phyloP scores from a whole-genome alignment of 2,113 vertebrate species.

The Corythoichthys haematopterus region DNA sequence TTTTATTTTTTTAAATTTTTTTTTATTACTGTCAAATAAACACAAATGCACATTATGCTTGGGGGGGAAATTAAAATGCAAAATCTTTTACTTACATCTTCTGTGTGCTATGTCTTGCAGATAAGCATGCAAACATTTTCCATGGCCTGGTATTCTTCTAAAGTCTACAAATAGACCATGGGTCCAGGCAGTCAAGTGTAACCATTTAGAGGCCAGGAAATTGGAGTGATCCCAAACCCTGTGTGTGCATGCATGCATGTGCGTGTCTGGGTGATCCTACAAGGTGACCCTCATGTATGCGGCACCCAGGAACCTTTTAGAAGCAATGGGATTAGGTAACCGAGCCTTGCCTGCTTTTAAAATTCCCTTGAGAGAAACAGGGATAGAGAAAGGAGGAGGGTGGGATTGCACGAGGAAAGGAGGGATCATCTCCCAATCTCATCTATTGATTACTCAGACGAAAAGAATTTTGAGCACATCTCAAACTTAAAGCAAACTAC shows the following conservation, averaged over 20 bases:
- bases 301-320: conserved; percentile 42
- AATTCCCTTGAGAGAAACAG: conserved; percentile 37
- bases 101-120: conserved; percentile 2
- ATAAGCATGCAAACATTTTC: conserved; percentile 3
- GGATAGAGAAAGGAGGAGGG: conserved; percentile 21
- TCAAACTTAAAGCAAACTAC: conserved; percentile 14
- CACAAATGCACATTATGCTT: neutral
- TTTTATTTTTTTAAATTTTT: neutral
- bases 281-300: conserved; percentile 58
- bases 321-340: conserved; percentile 48
- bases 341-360: conserved; percentile 18
- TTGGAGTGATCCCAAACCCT: conserved; percentile 38
- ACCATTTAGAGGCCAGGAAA: conserved; percentile 47
- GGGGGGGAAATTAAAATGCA: conserved; percentile 9
- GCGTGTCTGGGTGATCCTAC: conserved; percentile 43
- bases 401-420: conserved; percentile 9
- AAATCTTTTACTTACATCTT: neutral
- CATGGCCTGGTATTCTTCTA: conserved; percentile 16
- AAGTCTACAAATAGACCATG: conserved; percentile 40
- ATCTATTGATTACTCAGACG: conserved; percentile 34
- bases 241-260: conserved; percentile 2
- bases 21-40: neutral
- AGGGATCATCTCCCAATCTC: conserved; percentile 30
- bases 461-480: conserved; percentile 15
- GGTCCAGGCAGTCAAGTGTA: conserved; percentile 43